Percentiles rank a stretch among this genome's conserved stretches.
phyloP scores from a whole-genome alignment of 2,113 vertebrate genomes.

The Electrona antarctica region DNA sequence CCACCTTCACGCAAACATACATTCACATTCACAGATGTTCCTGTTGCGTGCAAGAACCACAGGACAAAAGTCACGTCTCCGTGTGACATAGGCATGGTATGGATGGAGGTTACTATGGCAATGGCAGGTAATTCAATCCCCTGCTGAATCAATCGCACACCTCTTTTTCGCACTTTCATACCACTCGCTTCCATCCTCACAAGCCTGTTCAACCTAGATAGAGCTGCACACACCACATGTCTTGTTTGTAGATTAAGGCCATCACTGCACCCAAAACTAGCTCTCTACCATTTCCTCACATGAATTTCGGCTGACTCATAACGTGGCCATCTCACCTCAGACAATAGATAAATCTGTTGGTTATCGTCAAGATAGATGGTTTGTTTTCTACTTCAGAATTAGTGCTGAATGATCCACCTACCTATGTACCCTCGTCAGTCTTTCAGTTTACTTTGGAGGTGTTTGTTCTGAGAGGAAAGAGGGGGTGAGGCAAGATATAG shows the following conservation, averaged over 20 bases:
- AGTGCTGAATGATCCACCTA: not conserved
- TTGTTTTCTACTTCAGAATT: not conserved
- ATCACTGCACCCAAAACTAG: not conserved
- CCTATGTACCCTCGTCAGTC: not conserved
- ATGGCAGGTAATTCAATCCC: slow-evolving; percentile 47
- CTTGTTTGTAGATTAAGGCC: not conserved
- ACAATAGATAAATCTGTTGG: not conserved
- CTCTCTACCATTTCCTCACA: not conserved
- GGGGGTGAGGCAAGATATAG: not conserved
- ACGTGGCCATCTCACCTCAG: not conserved
- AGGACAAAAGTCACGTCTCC: slow-evolving; percentile 26
- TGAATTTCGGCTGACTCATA: not conserved
- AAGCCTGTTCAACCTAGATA: not conserved
- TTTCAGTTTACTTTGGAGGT: not conserved
- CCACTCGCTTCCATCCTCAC: slow-evolving; percentile 3
- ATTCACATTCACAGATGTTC: slow-evolving; percentile 22
- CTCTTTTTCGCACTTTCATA: slow-evolving; percentile 33
- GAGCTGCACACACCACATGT: slow-evolving; percentile 1
- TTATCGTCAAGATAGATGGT: not conserved
- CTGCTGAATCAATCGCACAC: slow-evolving; percentile 34
- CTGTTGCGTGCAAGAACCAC: slow-evolving; percentile 21
- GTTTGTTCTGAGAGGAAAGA: not conserved
- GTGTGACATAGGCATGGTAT: not conserved
- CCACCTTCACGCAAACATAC: slow-evolving; percentile 11
- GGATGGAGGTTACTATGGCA: slow-evolving; percentile 55